These are phyloP conservation scores for Australoheros facetus DNA, from an alignment of 2,797 vertebrate genomes.

Conservation along the genomic window DNA sequence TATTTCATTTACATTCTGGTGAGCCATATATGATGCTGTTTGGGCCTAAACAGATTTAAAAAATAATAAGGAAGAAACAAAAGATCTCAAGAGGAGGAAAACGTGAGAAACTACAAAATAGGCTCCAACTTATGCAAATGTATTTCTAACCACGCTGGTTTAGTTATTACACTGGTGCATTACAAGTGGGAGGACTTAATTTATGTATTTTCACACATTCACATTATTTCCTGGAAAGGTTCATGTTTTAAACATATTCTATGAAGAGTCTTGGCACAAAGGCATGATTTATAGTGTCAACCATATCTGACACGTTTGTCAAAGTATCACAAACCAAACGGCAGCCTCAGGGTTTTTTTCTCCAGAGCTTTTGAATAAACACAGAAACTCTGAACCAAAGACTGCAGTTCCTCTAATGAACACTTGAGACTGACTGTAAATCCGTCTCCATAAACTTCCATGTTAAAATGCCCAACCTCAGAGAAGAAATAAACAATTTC, in stretches of 20 bases:
- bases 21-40: not conserved
- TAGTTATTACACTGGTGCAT: not conserved
- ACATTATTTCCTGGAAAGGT: not conserved
- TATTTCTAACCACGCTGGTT: not conserved
- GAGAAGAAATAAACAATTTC: not conserved
- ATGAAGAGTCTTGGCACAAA: accelerated
- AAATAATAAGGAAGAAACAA: not conserved
- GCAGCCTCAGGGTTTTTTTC: not conserved
- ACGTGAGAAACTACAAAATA: not conserved
- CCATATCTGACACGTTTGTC: not conserved
- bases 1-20: not conserved
- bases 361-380: not conserved
- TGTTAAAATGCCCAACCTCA: accelerated
- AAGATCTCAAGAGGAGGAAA: not conserved
- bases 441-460: not conserved
- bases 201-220: not conserved
- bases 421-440: not conserved
- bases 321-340: not conserved
- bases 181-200: constrained; percentile 1
- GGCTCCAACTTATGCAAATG: not conserved
- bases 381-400: not conserved
- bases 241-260: not conserved
- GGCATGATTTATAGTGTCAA: not conserved
- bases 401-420: not conserved
- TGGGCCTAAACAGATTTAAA: not conserved